Evolutionary conservation across 2,888 invertebrate species (phyloP), one percentile per base, ranked within the genome.

Genomic region (Petrolisthes manimaculis): DNA sequence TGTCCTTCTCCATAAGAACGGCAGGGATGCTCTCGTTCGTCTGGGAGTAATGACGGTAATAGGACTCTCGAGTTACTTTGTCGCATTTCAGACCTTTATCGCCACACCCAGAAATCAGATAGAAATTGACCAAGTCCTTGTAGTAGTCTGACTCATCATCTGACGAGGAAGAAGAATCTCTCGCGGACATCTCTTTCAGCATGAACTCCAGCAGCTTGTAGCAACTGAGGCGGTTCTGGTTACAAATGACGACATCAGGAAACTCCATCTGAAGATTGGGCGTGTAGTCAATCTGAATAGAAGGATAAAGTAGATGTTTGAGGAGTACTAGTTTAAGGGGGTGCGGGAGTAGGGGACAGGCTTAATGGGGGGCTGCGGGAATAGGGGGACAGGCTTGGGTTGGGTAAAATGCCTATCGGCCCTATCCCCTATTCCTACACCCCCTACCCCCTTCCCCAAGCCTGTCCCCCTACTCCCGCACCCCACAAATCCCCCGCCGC

Each of bases 221-320:
- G 79, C 89, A 89, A 54, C 61, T 78, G 71, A 89, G 55, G n/a
- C 83, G 67, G 56, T 87, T 89, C 18, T 89, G 87, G 78, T 87
- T 89, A 67, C 89, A 89, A 5, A 89, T 80, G 18, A 85, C 87
- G 54, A 89, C 84, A 3, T 87, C 84, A 5, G 89, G 89, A 37
- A 89, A 87, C 12, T 71, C 12, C 67, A 83, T 69, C 12, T 5
- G n/a, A 12, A 56, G 24, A 56, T 74, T 82, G 79, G 84, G 83
- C 14, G n/a, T 12, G 3, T 80, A 18, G 9, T 80, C 37, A 14
- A 88, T 74, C 88, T 88, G 82, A 5, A 3, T 9, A 9, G 53
- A 21, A 18, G 21, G 61, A 61, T 61, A 61, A 9, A 61, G 61
- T 61, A 1, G 53, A 18, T 37, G 37, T 37, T 37, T 37, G 37